Evolutionary conservation across 2,888 invertebrate species (phyloP), one percentile per base, ranked within the genome.

Genomic region (Neocrepidodera transversa): DNA sequence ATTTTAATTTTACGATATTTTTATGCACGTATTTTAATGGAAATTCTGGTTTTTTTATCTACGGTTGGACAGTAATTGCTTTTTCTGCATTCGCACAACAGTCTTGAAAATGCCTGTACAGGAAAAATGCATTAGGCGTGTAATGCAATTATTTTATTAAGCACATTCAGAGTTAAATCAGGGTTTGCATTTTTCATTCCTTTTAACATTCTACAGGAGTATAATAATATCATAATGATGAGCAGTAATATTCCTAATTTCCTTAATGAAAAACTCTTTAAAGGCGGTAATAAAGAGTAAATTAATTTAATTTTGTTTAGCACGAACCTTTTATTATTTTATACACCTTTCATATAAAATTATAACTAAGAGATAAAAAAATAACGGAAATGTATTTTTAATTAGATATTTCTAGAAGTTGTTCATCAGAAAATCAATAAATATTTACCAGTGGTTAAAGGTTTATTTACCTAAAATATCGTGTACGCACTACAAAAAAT

Each of bases 1-100:
- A 60, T 62, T 64, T 56, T 60, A 63, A 65, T 65, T 62, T 60
- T 52, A 63, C 51, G 55, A 50, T 61, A 60, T 61, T 62, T 65
- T 63, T 54, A 63, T 54, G 60, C 60, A 26, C 36, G 55, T 45
- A 52, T 55, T 54, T 64, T 60, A 62, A 62, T 55, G 55, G 61
- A 59, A 56, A 49, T 57, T 47, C 45, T n/a, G 16, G 28, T 8
- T 52, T 47, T 57, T 56, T 48, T 43, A 16, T 40, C 20, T 51
- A 30, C 43, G 26, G 35, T 59, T 49, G 36, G 45, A 43, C 38
- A 59, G 36, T 50, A 50, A 50, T 60, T 52, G 47, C 45, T 35
- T 54, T 43, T 48, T 18, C 28, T 36, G 43, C 48, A 56, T 40
- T 52, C 45, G 60, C 51, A 48, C 55, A 53, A 52, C 55, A 57